Base-by-base conservation (phyloP, 2,113 vertebrate species). In the Melozone crissalis region DNA sequence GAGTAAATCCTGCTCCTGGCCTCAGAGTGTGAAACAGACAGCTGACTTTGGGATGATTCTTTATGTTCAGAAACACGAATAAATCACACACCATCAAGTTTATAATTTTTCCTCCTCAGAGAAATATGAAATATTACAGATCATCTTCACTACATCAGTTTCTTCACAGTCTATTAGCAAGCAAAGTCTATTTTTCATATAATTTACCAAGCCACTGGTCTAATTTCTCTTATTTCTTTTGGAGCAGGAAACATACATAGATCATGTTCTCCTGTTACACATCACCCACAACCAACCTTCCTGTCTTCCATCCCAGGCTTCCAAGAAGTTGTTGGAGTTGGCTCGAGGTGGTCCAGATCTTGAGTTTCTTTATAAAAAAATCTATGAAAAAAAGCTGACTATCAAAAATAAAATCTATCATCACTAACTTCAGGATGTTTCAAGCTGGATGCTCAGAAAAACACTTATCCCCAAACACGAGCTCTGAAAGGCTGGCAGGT, bases 61-160 rank as follows among this genome's bases (percentile, higher is more conserved):
- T 97, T 95, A 95, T 97, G 94, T 96, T 94, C 87, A 97, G 96
- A 97, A 97, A 96, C 78, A 91, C 8, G 95, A 98, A 98, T 97
- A 98, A 97, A 98, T 98, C 97, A 97, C 97, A 98, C 95, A 86
- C 95, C 94, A 97, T 97, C 97, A 97, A 85, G 96, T 97, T 98
- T 97, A 97, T 97, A 80, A 96, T 98, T 97, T 97, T 93, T 96
- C 95, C 95, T 97, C 97, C 97, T 97, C 92, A 95, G 97, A 98
- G 96, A 97, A 97, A 98, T 97, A 95, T 84, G 97, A 97, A 98
- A 97, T 97, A 97, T 97, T 97, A 94, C 92, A 97, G 97, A 97
- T 98, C 95, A 91, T 96, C 96, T 94, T 94, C 95, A 97, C 92
- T 93, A 96, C 96, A 97, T 97, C 96, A 95, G 97, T 96, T 98